Evolutionary conservation across 2,888 invertebrate genomes (phyloP), one percentile per base, ranked within the genome.

Genomic region (Ditula angustiorana): DNA sequence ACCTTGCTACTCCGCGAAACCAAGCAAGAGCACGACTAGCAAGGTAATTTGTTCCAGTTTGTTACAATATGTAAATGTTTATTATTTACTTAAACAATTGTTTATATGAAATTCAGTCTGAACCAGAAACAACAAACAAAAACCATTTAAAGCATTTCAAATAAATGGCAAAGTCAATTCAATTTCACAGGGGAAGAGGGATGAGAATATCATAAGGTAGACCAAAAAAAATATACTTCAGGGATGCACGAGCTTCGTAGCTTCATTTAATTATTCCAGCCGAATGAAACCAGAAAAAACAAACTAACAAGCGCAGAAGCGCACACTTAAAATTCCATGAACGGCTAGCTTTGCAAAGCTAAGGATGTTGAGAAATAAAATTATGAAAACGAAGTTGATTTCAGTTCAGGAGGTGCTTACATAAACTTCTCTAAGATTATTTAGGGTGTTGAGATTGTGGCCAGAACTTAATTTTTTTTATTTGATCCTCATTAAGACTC

Each of bases 221-320:
- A 55, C 46, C 26, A 10, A 10, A 46, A 46, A n/a, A 46, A 24
- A 23, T 49, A 33, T 26, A 47, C 30, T 35, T 24, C 30, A 16
- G 10, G n/a, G 35, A 53, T 53, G 58, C 37, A 61, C 60, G 71
- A 74, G 71, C 33, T 66, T 60, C 66, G 70, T 66, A 28, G 70
- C 47, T 71, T 77, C 70, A 71, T 80, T 75, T 71, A 71, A 73
- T 72, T 70, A 74, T 79, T 50, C 70, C 70, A 67, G 56, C 60
- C 63, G 67, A 69, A 71, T 55, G 69, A 73, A 70, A 70, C 60
- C 66, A 44, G 63, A 10, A 21, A 46, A 35, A 56, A 75, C 67
- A 73, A 67, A 67, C 70, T 71, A 75, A 79, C 72, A 70, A 73
- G 66, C n/a, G n/a, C n/a, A n/a, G n/a, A n/a, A n/a, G n/a, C n/a